These are phyloP conservation scores for Andrena bucephala DNA, from an alignment of 2,888 invertebrate genomes.

Conservation along the genomic window DNA sequence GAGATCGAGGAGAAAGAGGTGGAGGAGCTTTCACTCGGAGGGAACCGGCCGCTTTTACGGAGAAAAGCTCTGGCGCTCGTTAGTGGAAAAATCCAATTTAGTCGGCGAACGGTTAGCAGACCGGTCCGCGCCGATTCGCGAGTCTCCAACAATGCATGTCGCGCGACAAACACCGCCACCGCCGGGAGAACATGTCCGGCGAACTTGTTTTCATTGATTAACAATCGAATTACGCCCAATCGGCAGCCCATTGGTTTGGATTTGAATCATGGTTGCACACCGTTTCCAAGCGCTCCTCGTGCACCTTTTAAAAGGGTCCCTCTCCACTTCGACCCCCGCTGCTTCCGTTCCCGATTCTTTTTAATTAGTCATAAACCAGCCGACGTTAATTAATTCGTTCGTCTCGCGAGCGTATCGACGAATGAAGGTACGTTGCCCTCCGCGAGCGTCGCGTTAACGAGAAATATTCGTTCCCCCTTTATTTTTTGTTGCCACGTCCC, in stretches of 20 bases:
- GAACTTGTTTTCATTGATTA: constrained; percentile 73
- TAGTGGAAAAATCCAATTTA: constrained; percentile 77
- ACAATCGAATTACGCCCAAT: constrained; percentile 75
- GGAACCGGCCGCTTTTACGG: constrained; percentile 50
- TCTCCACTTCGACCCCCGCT: not conserved
- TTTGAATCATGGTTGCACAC: constrained; percentile 39
- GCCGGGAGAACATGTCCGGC: constrained; percentile 44
- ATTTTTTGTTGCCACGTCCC: not conserved
- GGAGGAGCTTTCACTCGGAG: constrained; percentile 57
- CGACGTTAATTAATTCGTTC: constrained; percentile 34
- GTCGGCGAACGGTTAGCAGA: constrained; percentile 69
- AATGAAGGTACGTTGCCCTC: not conserved
- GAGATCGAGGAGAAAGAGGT: not conserved
- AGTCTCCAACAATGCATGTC: constrained; percentile 55
- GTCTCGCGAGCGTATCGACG: constrained; percentile 22
- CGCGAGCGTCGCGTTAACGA: not conserved
- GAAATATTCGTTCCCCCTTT: not conserved
- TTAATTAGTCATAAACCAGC: constrained; percentile 42
- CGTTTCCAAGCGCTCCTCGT: constrained; percentile 13
- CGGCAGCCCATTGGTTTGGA: constrained; percentile 54
- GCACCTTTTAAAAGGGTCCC: not conserved
- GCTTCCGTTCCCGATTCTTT: constrained; percentile 12
- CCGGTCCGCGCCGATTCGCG: constrained; percentile 43
- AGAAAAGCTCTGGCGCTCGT: constrained; percentile 66
- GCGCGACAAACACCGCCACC: constrained; percentile 32